phyloP scores from a whole-genome alignment of 2,797 vertebrate genomes.

The Nyctibius grandis region DNA sequence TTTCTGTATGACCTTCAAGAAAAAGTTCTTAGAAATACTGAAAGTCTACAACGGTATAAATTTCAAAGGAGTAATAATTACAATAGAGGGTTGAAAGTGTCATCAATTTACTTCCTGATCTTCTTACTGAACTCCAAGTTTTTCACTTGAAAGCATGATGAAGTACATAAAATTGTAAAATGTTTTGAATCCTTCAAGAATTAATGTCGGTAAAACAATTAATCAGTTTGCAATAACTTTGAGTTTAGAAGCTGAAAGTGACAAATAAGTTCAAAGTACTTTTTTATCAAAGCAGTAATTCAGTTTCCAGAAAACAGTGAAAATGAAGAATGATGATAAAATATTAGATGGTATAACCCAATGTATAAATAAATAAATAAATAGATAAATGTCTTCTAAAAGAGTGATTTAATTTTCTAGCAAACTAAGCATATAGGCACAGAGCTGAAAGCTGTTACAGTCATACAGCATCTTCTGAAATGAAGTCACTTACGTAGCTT shows the following conservation, averaged over 20 bases:
- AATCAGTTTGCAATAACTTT: not conserved
- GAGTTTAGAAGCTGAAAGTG: not conserved
- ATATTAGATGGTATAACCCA: not conserved
- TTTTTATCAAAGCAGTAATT: not conserved
- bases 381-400: not conserved
- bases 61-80: not conserved
- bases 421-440: not conserved
- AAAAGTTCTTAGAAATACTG: not conserved
- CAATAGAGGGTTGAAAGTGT: not conserved
- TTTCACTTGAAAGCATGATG: not conserved
- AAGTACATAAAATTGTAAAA: not conserved
- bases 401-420: not conserved
- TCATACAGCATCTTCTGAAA: not conserved
- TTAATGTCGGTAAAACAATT: not conserved
- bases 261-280: not conserved
- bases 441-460: not conserved
- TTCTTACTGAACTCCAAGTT: not conserved
- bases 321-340: not conserved
- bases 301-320: not conserved
- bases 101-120: not conserved
- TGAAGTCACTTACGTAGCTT: not conserved
- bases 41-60: not conserved
- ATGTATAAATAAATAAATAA: not conserved
- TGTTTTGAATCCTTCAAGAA: not conserved
- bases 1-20: not conserved